These are phyloP conservation scores for Bembecia ichneumoniformis DNA, from an alignment of 2,888 invertebrate species.

Conservation along the genomic window DNA sequence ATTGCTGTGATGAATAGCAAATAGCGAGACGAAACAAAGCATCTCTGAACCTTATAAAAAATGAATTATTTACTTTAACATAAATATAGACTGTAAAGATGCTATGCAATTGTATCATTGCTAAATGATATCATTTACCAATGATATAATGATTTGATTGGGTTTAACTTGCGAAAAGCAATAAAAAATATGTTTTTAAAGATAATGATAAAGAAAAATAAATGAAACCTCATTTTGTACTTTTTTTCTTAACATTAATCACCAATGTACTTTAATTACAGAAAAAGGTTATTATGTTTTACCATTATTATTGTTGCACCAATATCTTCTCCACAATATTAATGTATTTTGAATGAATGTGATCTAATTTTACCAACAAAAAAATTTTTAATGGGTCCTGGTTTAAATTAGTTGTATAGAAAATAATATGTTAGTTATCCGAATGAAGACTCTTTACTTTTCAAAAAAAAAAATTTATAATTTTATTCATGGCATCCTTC, in stretches of 20 bases:
- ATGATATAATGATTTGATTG: too few relatives aligned
- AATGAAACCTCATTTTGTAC: too few relatives aligned
- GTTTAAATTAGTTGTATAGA: slow-evolving; percentile 5
- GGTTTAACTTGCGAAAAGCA: too few relatives aligned
- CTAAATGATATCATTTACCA: too few relatives aligned
- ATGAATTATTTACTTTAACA: background rate
- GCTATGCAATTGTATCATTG: background rate
- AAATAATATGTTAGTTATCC: background rate
- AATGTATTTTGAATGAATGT: slow-evolving; percentile 1
- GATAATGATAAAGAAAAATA: too few relatives aligned
- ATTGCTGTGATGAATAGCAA: background rate
- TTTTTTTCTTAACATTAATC: too few relatives aligned
- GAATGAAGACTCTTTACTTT: too few relatives aligned
- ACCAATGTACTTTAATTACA: too few relatives aligned
- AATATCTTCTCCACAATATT: background rate
- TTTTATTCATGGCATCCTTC: background rate
- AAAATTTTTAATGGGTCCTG: slow-evolving; percentile 6
- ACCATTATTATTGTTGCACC: background rate
- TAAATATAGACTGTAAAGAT: background rate
- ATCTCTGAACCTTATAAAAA: background rate
- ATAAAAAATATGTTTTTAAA: too few relatives aligned
- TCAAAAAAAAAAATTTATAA: background rate
- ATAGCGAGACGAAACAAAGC: background rate
- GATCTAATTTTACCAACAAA: slow-evolving; percentile 6
- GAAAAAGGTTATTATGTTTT: background rate